Percentiles rank a stretch among this genome's conserved stretches.
Conservation (phyloP, 1,140 invertebrate species). For the Pentalonia nigronervosa region DNA sequence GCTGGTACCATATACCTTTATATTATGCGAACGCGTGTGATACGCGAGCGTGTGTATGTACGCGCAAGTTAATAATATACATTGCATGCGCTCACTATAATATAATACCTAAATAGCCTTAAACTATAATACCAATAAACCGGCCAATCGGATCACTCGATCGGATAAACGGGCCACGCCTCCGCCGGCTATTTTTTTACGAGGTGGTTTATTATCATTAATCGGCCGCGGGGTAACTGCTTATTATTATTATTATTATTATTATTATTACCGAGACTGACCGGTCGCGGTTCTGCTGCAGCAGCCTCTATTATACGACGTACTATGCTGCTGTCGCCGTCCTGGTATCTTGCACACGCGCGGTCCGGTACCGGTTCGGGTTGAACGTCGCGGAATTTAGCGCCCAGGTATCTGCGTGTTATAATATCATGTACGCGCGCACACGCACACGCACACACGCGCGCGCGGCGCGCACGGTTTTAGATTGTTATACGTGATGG, state of each 20-base stretch:
- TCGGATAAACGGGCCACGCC: background rate
- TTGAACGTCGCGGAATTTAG: background rate
- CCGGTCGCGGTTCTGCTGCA: background rate
- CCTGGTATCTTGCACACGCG: background rate
- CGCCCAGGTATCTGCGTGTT: background rate
- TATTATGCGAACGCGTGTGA: background rate
- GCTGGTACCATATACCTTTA: no score
- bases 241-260: conserved; percentile 18
- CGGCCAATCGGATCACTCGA: conserved; percentile 25
- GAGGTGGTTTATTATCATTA: conserved; percentile 41
- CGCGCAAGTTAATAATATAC: background rate
- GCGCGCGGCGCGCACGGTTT: no score
- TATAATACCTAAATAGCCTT: background rate
- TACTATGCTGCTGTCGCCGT: no score
- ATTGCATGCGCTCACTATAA: background rate
- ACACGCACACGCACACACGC: background rate
- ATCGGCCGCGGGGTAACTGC: conserved; percentile 35
- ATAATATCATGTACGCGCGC: background rate
- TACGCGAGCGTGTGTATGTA: background rate
- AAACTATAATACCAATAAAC: background rate
- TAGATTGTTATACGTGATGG: background rate
- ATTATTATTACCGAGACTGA: conserved; percentile 19
- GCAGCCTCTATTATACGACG: background rate
- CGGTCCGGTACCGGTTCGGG: background rate
- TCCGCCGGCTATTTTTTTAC: background rate